Base-by-base conservation (phyloP, 2,797 vertebrate genomes). In the Acanthopagrus latus region DNA sequence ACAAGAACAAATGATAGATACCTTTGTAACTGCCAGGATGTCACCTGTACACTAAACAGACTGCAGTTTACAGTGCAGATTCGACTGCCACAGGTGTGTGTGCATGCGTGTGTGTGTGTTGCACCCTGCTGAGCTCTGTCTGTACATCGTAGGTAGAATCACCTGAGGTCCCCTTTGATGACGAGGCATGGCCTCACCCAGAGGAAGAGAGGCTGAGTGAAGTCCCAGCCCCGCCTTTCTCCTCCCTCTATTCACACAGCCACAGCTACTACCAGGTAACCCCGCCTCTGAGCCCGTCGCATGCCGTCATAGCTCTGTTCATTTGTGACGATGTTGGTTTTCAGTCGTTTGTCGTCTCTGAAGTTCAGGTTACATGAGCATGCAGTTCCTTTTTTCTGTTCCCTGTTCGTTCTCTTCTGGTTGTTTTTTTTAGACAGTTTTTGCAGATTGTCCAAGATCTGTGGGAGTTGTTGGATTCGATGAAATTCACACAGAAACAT, bases 241-340 rank as follows among this genome's bases (percentile, higher is more conserved):
- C 93, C 71, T 93, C 94, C 64, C 92, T 95, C 78, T 96, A 95
- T 89, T 91, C 94, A 4, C 94, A 93, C 82, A 93, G 91, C 90
- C 90, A 92, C 81, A n/a, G 92, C 82, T 88, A 93, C 88, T 91
- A 93, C 72, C 95, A 96, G 95, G 95, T 96, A 96, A 95, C 71
- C 59, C 51, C 41, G 66, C 71, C 65, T 55, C 29, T 12, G 46
- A 44, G 65, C 44, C 48, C 5, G 54, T 63, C 5, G 85, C 91
- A 92, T 88, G 89, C 64, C 1, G 68, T 47, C 11, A 2, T 20
- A 27, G 57, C 18, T 59, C 57, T 43, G 76, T 54, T 59, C 9
- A 1, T 73, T 48, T 67, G 64, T 86, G 48, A 50, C 29, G 18
- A 11, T 76, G 17, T 13, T n/a, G 9, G 18, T 56, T 67, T 46